Conservation (phyloP, 2,113 vertebrate species). For the Ophthalmotilapia sp. region DNA sequence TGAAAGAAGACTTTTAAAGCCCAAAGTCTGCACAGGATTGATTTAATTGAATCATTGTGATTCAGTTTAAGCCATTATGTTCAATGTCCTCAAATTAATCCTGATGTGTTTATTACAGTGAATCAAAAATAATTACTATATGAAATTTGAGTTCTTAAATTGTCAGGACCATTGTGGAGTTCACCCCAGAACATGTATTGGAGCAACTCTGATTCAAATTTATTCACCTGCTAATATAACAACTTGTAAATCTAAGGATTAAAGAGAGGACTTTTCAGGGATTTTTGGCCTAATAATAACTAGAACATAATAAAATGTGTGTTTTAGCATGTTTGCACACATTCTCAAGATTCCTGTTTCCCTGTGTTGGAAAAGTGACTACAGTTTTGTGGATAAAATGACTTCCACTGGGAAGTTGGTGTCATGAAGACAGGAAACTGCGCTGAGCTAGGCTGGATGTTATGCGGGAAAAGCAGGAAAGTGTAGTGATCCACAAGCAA, state of each 20-base stretch:
- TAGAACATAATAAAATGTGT: background rate
- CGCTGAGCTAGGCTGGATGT: constrained; percentile 58
- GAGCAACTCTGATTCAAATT: background rate
- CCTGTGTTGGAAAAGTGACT: background rate
- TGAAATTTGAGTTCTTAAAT: background rate
- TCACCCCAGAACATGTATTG: background rate
- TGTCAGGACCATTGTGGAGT: background rate
- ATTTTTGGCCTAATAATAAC: background rate
- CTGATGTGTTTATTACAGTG: background rate
- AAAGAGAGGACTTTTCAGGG: background rate
- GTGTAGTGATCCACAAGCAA: constrained; percentile 52
- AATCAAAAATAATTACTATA: constrained; percentile 8
- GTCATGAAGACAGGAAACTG: constrained; percentile 58
- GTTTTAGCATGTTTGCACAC: background rate
- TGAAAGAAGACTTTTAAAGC: background rate
- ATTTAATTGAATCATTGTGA: constrained; percentile 26
- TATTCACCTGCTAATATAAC: background rate
- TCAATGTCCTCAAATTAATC: background rate
- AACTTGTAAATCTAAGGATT: background rate
- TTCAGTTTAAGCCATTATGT: constrained; percentile 16
- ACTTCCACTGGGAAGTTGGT: constrained; percentile 48
- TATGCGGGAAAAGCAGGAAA: constrained; percentile 52
- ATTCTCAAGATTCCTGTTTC: background rate
- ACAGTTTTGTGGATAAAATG: constrained; percentile 9
- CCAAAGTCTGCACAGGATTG: background rate